A percentile compares a stretch with the other conserved stretches of the same genome.
phyloP scores from a whole-genome alignment of 2,888 invertebrate genomes.

The Gymnocheta viridis region DNA sequence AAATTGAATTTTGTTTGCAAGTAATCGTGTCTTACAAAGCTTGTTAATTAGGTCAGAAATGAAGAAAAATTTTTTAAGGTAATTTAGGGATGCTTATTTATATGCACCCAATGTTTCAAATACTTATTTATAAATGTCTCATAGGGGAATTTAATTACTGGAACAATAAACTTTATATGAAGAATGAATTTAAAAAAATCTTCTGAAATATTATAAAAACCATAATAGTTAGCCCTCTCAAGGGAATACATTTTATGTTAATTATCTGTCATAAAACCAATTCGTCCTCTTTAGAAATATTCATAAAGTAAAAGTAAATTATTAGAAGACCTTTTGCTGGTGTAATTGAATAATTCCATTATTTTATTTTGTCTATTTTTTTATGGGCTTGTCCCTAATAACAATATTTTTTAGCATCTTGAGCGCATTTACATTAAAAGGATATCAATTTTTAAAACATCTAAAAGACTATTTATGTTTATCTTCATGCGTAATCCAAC shows the following conservation, averaged over 20 bases:
- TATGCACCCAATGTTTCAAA: too few species aligned
- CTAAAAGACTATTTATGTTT: conserved; percentile 42
- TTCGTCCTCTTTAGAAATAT: neutral
- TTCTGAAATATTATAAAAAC: too few species aligned
- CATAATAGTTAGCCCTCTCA: neutral
- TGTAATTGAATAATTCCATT: conserved; percentile 23
- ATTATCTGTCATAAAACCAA: conserved; percentile 20
- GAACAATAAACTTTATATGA: too few species aligned
- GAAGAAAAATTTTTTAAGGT: too few species aligned
- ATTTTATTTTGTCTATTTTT: neutral
- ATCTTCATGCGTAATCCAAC: conserved; percentile 65
- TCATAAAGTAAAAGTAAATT: conserved; percentile 4
- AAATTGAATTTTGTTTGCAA: too few species aligned
- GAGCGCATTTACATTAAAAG: conserved; percentile 59
- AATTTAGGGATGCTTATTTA: too few species aligned
- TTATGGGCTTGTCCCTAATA: conserved; percentile 16
- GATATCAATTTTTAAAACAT: conserved; percentile 47
- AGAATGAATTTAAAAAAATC: too few species aligned
- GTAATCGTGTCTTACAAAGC: too few species aligned
- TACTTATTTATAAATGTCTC: too few species aligned
- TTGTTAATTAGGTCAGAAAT: too few species aligned
- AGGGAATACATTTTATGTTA: conserved; percentile 21
- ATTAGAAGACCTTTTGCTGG: conserved; percentile 10
- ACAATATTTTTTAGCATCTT: conserved; percentile 47
- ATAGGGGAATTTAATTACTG: too few species aligned